These are phyloP conservation scores for Candidula unifasciata DNA, from an alignment of 2,888 invertebrate genomes.

Conservation along the genomic window DNA sequence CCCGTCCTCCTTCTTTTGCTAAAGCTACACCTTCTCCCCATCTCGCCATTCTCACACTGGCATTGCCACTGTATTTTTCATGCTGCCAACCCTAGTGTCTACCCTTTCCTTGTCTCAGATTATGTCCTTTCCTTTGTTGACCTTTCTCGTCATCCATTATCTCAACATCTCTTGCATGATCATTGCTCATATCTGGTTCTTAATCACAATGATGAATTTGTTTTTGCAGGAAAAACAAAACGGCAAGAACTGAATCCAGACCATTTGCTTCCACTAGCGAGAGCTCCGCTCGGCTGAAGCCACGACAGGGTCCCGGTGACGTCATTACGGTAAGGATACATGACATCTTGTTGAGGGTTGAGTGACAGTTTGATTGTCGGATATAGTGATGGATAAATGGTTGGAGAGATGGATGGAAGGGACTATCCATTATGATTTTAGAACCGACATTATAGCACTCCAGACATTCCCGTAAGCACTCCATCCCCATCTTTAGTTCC, in stretches of 20 bases:
- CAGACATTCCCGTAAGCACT: too few relatives aligned
- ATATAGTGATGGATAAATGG: too few relatives aligned
- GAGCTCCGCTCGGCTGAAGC: slow-evolving; percentile 81
- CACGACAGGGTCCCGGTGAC: slow-evolving; percentile 79
- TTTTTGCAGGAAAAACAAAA: slow-evolving; percentile 38
- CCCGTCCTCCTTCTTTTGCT: too few relatives aligned
- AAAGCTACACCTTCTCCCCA: too few relatives aligned
- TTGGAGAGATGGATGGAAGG: too few relatives aligned
- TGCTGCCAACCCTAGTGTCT: neutral
- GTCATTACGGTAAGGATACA: slow-evolving; percentile 77
- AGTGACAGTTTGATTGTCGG: too few relatives aligned
- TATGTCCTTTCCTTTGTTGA: neutral
- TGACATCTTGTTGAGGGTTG: neutral
- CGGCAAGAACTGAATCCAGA: slow-evolving; percentile 64
- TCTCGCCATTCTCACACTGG: too few relatives aligned
- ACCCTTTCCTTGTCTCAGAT: neutral
- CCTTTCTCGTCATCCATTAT: neutral
- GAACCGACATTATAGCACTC: too few relatives aligned
- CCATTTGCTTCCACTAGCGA: slow-evolving; percentile 75
- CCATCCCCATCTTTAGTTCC: too few relatives aligned
- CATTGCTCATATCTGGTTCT: neutral
- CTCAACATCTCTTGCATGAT: too few relatives aligned
- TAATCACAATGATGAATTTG: neutral
- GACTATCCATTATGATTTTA: too few relatives aligned
- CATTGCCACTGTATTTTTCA: too few relatives aligned